A percentile compares a stretch with the other conserved stretches of the same genome.
These are phyloP conservation scores for Trichonephila clavata DNA, from an alignment of 1,140 invertebrate species.

Conservation along the genomic window DNA sequence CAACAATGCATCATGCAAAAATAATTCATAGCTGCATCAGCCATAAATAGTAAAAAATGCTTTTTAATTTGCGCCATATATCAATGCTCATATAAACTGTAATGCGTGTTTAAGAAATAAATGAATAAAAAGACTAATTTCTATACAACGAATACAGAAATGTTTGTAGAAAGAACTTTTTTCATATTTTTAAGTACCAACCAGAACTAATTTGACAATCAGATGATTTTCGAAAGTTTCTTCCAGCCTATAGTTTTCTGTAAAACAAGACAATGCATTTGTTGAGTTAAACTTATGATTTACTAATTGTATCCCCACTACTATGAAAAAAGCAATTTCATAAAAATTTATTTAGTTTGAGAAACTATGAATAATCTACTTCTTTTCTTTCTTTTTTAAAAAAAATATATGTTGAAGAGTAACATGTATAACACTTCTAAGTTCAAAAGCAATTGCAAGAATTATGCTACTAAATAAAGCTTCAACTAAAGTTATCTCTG, in stretches of 20 bases:
- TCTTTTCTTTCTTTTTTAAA: no score
- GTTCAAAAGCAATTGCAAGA: no score
- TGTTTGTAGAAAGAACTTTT: not conserved
- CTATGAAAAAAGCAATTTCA: not conserved
- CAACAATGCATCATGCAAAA: conserved; percentile 23
- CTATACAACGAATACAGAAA: not conserved
- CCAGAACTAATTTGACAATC: conserved; percentile 89
- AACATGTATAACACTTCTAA: no score
- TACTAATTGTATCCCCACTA: not conserved
- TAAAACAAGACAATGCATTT: conserved; percentile 77
- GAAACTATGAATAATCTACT: no score
- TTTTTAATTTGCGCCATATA: not conserved
- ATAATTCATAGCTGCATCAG: not conserved
- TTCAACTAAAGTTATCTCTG: no score
- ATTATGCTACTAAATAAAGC: no score
- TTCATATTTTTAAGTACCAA: conserved; percentile 78
- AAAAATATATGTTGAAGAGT: no score
- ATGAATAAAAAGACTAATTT: conserved; percentile 15
- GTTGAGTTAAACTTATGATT: not conserved
- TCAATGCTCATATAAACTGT: not conserved
- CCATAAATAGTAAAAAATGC: not conserved
- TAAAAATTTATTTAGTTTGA: no score
- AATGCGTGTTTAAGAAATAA: conserved; percentile 54
- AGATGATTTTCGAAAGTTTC: conserved; percentile 89
- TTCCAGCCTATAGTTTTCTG: conserved; percentile 89